Base-by-base conservation (phyloP, 2,888 invertebrate genomes). In the Ennomos quercinarius region DNA sequence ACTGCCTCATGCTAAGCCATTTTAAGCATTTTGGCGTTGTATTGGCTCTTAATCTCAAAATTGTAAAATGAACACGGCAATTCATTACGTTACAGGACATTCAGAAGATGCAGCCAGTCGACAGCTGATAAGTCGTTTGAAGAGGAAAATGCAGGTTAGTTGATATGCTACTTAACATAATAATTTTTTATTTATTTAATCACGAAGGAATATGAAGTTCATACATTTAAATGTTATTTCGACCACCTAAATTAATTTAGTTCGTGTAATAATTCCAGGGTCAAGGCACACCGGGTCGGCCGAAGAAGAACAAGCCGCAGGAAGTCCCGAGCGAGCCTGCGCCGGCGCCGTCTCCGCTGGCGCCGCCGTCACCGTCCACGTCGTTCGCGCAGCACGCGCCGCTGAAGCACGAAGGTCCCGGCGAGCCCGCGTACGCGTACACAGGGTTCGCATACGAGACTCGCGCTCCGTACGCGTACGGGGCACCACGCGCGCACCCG, bases 101-200 rank as follows among this genome's bases (percentile, higher is more conserved):
- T 60, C 80, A 36, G 91, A 91, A 35, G 91, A 91, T 35, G 68
- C 82, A 34, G 74, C 85, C 12, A 89, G 87, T 68, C 81, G 86
- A 56, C 91, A 90, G 50, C 70, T 91, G 40, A 85, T 93, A 68
- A 91, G 89, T 61, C 91, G 91, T 61, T 74, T 93, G 3, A 93
- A 93, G 70, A 80, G 93, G 64, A 93, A 93, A 77, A 82, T 93
- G 70, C 92, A 93, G 84, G 93, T 91, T 39, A 58, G 68, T 57
- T 3, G 27, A 27, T 27, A 27, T 27, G 27, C 4, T 27, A 27
- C 5, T 17, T 27, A 27, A 27, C 27, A 27, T 0, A 27, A 27
- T 6, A 27, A n/a, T n/a, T n/a, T n/a, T n/a, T n/a, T n/a, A n/a
- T n/a, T n/a, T n/a, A n/a, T n/a, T n/a, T n/a, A n/a, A 27, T 1